Evolutionary conservation across 2,797 vertebrate species (phyloP), one percentile per base, ranked within the genome.

Genomic region (Helicolenus hilgendorfi): DNA sequence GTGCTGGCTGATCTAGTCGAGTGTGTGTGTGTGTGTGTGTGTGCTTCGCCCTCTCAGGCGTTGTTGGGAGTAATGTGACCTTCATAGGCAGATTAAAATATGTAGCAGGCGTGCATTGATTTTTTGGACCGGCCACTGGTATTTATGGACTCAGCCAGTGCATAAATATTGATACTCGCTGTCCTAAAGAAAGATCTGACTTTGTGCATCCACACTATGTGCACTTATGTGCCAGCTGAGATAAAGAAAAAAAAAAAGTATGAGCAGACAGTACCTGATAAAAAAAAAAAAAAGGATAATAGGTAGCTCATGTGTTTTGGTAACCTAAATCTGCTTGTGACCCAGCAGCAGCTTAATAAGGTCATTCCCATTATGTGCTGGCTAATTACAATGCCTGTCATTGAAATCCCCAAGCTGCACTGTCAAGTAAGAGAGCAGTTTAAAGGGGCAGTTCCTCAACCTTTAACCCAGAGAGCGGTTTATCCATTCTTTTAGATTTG

Each of bases 61-160:
- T 79, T 92, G 92, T n/a, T 89, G 84, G 87, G 77, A 90, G 86
- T 93, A 94, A 94, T 95, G 93, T 96, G 96, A 96, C 96, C 96
- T 97, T 97, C 96, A 96, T 92, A 87, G 86, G 85, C 89, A 95
- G 94, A 96, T 96, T 94, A 92, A 96, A 97, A 95, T 96, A 96
- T 95, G 93, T 93, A 93, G 94, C 91, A 94, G 92, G 80, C 90
- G 3, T 94, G 76, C 92, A 97, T 97, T 96, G 96, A 97, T 97
- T 97, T 68, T 95, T 89, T 90, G 59, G 86, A 85, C 91, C 70
- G 84, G 92, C 92, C 77, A 87, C 85, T 94, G 93, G 91, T 96
- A 96, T 97, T 96, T 94, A 97, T 96, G 92, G 93, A 95, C 94
- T 94, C 85, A 79, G 89, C 85, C 85, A 93, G 93, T 95, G 91